These are phyloP conservation scores for Heliconius aoede DNA, from an alignment of 2,888 invertebrate genomes.

Conservation along the genomic window DNA sequence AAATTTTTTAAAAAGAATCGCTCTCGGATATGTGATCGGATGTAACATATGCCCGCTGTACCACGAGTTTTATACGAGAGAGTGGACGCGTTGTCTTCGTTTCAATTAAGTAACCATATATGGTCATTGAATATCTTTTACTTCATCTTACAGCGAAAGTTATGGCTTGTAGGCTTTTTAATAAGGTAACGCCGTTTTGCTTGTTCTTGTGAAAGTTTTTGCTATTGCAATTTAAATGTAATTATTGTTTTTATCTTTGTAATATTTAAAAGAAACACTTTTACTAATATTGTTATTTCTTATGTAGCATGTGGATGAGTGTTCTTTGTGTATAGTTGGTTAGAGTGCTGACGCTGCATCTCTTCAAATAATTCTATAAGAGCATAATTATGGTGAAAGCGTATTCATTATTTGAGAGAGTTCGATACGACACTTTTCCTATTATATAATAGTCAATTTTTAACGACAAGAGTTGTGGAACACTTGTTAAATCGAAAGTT, in stretches of 20 bases:
- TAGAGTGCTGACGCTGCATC: neutral
- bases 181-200: neutral
- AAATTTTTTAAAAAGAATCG: constrained; percentile 43
- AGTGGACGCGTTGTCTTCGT: constrained; percentile 19
- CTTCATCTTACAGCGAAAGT: constrained; percentile 14
- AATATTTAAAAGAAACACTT: neutral
- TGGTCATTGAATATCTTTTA: constrained; percentile 9
- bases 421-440: constrained; percentile 22
- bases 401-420: constrained; percentile 30
- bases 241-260: neutral
- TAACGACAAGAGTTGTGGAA: constrained; percentile 29
- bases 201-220: constrained; percentile 16
- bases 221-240: neutral
- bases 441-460: constrained; percentile 35
- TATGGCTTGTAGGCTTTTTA: constrained; percentile 7
- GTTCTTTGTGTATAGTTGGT: neutral
- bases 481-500: constrained; percentile 17
- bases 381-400: constrained; percentile 43
- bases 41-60: constrained; percentile 1
- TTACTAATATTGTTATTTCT: neutral
- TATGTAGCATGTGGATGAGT: neutral
- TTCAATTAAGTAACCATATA: constrained; percentile 21
- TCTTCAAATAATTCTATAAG: neutral
- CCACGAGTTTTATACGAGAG: constrained; percentile 16
- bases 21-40: constrained; percentile 38